phyloP scores from a whole-genome alignment of 2,113 vertebrate genomes.

The Burhinus bistriatus region DNA sequence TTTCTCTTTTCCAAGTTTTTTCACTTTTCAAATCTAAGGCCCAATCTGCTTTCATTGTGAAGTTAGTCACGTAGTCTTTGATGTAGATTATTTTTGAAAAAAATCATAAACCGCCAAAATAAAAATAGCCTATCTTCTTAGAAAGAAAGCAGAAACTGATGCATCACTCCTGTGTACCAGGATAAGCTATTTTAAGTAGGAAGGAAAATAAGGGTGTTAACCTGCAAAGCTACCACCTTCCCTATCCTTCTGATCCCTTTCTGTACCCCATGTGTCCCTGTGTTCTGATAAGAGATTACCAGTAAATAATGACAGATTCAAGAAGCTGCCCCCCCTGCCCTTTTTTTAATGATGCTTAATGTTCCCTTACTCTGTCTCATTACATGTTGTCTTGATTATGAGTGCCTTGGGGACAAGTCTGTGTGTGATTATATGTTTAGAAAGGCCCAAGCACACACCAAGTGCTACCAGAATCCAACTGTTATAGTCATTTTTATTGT shows the following conservation, averaged over 20 bases:
- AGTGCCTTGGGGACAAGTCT: neutral
- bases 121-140: neutral
- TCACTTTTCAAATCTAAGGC: neutral
- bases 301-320: neutral
- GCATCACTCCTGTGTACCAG: neutral
- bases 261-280: neutral
- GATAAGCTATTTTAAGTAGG: neutral
- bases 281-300: neutral
- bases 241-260: neutral
- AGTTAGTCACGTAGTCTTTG: neutral
- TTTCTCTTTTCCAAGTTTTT: slow-evolving; percentile 2
- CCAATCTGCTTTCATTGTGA: neutral
- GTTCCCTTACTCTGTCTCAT: neutral
- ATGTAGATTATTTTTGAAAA: neutral
- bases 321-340: neutral
- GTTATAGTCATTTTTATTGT: neutral
- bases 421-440: neutral
- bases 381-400: neutral
- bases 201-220: neutral
- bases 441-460: neutral
- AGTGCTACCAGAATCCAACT: neutral
- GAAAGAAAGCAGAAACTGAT: neutral
- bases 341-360: neutral
- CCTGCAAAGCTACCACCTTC: neutral
- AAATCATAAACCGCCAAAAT: neutral